These are phyloP conservation scores for Phymatocera aterrima DNA, from an alignment of 2,888 invertebrate genomes.

Conservation along the genomic window DNA sequence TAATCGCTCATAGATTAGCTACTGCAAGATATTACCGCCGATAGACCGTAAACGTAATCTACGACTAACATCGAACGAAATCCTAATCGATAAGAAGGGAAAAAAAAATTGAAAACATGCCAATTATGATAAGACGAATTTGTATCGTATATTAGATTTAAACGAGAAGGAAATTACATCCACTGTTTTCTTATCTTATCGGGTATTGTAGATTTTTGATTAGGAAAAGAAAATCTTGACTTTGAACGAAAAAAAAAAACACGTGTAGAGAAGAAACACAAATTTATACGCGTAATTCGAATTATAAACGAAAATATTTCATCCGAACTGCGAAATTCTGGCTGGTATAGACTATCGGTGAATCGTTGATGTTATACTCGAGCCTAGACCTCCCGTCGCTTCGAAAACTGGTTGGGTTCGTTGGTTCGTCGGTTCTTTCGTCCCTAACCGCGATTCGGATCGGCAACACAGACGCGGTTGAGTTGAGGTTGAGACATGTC, in stretches of 20 bases:
- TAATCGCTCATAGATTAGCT: not conserved
- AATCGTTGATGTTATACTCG: constrained; percentile 33
- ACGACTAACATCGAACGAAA: constrained; percentile 4
- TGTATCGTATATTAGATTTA: constrained; percentile 12
- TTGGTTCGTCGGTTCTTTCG: not conserved
- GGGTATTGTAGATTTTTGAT: not conserved
- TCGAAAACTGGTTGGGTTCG: constrained; percentile 36
- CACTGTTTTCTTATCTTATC: constrained; percentile 7
- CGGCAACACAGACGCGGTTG: constrained; percentile 11
- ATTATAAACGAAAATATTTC: no score
- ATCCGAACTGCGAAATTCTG: not conserved
- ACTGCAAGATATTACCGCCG: not conserved
- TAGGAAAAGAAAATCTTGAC: no score
- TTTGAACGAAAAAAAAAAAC: not conserved
- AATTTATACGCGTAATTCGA: no score
- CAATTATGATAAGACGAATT: constrained; percentile 8
- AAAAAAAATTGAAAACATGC: not conserved
- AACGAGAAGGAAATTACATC: constrained; percentile 4
- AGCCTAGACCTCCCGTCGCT: constrained; percentile 37
- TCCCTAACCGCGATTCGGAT: constrained; percentile 40
- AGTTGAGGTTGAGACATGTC: constrained; percentile 5
- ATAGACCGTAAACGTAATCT: not conserved
- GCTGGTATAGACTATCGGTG: not conserved
- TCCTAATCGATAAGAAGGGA: not conserved
- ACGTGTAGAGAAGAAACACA: not conserved